Evolutionary conservation across 2,797 vertebrate species (phyloP).

Genomic region (Sebastes kiyomatsui): DNA sequence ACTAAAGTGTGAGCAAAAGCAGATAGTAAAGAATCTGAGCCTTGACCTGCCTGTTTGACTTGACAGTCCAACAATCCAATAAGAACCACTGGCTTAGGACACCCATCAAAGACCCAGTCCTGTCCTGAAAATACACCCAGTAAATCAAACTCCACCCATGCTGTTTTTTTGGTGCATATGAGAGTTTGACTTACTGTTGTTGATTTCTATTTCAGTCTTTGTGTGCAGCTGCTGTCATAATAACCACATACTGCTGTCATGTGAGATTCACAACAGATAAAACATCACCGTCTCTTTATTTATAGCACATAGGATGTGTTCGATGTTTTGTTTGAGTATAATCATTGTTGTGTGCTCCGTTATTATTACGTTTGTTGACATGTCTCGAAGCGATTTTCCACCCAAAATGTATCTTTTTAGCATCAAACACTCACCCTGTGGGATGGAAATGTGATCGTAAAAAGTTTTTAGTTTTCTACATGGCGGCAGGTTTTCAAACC

Average conservation of each 20-base stretch:
- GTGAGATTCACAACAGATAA: constrained; percentile 12
- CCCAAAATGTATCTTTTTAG: constrained; percentile 3
- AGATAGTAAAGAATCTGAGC: constrained; percentile 64
- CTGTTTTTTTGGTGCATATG: constrained; percentile 19
- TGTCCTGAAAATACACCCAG: constrained; percentile 49
- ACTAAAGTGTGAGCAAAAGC: constrained; percentile 86
- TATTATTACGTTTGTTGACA: constrained; percentile 10
- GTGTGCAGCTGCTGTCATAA: constrained; percentile 55
- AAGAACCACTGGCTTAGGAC: constrained; percentile 49
- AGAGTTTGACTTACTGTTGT: constrained; percentile 56
- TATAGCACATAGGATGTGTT: neutral
- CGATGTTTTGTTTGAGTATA: neutral
- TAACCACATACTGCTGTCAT: constrained; percentile 60
- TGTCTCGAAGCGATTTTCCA: neutral
- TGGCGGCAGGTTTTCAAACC: neutral
- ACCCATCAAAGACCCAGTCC: constrained; percentile 54
- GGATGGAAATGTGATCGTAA: constrained; percentile 10
- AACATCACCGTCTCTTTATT: neutral
- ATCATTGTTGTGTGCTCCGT: neutral
- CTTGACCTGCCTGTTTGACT: constrained; percentile 65
- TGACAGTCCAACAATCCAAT: constrained; percentile 57
- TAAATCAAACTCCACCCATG: constrained; percentile 48
- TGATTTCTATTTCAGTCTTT: constrained; percentile 35
- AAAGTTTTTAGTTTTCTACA: neutral
- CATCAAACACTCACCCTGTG: neutral